Base-by-base conservation (phyloP, 2,113 vertebrate species). In the Rynchops niger region DNA sequence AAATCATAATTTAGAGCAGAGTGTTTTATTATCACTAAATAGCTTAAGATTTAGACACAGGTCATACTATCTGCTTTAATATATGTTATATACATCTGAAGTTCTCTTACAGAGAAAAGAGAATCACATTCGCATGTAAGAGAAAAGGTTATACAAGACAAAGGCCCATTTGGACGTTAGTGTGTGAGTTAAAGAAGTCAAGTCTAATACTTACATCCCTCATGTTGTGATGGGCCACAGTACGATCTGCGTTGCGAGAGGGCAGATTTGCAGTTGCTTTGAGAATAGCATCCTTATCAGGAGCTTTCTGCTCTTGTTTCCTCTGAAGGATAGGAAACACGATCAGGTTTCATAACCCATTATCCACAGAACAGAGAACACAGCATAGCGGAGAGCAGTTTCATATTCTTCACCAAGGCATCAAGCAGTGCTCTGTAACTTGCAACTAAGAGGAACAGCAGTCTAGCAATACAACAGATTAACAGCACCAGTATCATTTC, bases 291-390 rank as follows among this genome's bases (percentile, higher is more conserved):
- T 99, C 99, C 95, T 99, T 99, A 97, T 99, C 99, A 5, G 99
- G 99, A 96, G 99, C 99, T 94, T 99, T 99, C 96, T 99, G 99
- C 11, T 99, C 99, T 93, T 99, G 99, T 94, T 99, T 99, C 94
- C 99, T 99, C 99, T 99, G 92, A 50, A 83, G 15, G 95, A 95
- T 76, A n/a, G 12, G 42, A 42, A 94, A 78, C 15, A 86, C 1
- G 3, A 81, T 93, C 63, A 96, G 52, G 32, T 93, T 86, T 62
- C 73, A 90, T 7, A 59, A 76, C 4, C 40, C 61, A 32, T 66
- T 2, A 82, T 36, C 17, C 86, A 65, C 84, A 83, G 65, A 38
- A 69, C n/a, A 86, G 21, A 90, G 59, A 63, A 36, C 27, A 92
- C 21, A 78, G 88, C 83, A 82, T 3, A 96, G 83, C 29, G 0